phyloP scores from a whole-genome alignment of 2,888 invertebrate genomes.

The Callosobruchus maculatus region DNA sequence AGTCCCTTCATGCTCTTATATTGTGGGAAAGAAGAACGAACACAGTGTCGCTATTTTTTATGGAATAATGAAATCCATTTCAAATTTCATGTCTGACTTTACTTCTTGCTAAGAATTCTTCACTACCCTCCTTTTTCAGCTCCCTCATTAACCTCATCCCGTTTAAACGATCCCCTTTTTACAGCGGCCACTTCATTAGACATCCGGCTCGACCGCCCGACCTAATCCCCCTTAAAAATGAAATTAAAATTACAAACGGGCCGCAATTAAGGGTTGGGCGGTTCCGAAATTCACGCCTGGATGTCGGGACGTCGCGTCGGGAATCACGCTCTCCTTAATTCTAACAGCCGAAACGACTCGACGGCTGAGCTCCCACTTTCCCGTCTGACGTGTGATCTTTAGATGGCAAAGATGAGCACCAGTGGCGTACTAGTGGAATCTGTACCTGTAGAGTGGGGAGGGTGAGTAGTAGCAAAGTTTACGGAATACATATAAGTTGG shows the following conservation, averaged over 20 bases:
- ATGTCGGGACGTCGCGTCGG: background rate
- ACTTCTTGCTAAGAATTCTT: too few relatives aligned
- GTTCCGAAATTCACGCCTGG: conserved; percentile 5
- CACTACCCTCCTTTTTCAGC: too few relatives aligned
- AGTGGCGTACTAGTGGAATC: background rate
- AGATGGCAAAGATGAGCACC: background rate
- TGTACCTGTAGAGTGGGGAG: too few relatives aligned
- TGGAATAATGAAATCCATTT: too few relatives aligned
- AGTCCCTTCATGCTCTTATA: too few relatives aligned
- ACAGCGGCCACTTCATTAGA: background rate
- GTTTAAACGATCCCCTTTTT: background rate
- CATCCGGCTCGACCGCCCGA: background rate
- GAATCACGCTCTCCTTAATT: background rate
- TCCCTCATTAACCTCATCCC: background rate
- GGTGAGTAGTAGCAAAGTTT: too few relatives aligned
- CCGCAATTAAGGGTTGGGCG: conserved; percentile 37
- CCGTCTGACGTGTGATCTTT: background rate
- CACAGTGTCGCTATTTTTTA: too few relatives aligned
- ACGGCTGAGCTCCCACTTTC: background rate
- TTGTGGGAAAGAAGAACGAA: too few relatives aligned
- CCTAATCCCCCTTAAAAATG: conserved; percentile 26
- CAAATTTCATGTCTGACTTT: too few relatives aligned
- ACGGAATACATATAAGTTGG: too few relatives aligned
- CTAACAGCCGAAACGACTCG: background rate
- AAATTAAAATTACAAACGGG: conserved; percentile 40